A percentile compares a stretch with the other conserved stretches of the same genome.
Conservation (phyloP, 2,797 vertebrate genomes). For the Selene dorsalis region DNA sequence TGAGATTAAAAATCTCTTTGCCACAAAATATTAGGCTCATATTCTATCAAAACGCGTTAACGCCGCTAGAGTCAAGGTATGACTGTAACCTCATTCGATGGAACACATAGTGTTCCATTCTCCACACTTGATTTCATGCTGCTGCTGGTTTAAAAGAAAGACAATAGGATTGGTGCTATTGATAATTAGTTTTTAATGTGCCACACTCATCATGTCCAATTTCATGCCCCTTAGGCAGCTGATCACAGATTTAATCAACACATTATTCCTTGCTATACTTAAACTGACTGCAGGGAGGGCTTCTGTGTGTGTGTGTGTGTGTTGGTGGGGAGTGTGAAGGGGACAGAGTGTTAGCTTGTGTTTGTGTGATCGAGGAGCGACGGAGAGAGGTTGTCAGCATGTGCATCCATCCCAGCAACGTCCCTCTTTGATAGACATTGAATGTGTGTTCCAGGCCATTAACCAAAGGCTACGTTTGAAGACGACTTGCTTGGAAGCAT, state of each 20-base stretch:
- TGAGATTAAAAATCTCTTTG: background rate
- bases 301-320: constrained; percentile 26
- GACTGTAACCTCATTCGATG: constrained; percentile 54
- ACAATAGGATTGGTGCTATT: constrained; percentile 80
- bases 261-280: constrained; percentile 80
- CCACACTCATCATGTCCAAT: constrained; percentile 86
- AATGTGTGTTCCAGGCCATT: constrained; percentile 75
- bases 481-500: constrained; percentile 46
- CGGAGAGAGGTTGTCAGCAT: constrained; percentile 62
- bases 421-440: constrained; percentile 72
- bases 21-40: constrained; percentile 54
- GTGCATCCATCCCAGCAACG: constrained; percentile 71
- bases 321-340: constrained; percentile 14
- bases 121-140: constrained; percentile 77
- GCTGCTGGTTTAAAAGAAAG: constrained; percentile 73
- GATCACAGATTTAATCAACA: constrained; percentile 83
- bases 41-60: constrained; percentile 55
- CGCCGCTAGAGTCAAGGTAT: constrained; percentile 51
- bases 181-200: constrained; percentile 86
- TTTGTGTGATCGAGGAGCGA: constrained; percentile 48
- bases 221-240: constrained; percentile 83
- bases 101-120: constrained; percentile 67
- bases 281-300: constrained; percentile 65
- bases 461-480: constrained; percentile 61
- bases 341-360: constrained; percentile 32